Conservation (phyloP, 2,888 invertebrate genomes). For the Tromatobia lineatoria region DNA sequence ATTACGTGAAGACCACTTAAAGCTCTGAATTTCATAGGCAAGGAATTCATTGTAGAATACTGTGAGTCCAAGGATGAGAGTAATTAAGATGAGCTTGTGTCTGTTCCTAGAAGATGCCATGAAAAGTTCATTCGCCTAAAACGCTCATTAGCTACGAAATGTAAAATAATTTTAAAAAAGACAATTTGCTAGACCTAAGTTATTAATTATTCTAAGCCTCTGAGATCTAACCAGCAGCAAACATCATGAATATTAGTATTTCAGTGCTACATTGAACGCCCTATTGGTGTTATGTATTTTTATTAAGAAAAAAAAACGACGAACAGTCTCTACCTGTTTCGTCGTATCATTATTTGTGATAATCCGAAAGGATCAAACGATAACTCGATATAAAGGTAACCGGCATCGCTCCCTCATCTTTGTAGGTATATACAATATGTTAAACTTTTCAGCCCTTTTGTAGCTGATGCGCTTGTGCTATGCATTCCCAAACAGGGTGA, state of each 20-base stretch:
- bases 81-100: conserved; percentile 74
- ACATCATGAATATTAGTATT: background rate
- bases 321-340: conserved; percentile 61
- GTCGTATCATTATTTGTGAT: conserved; percentile 61
- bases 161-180: background rate
- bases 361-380: conserved; percentile 33
- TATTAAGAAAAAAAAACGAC: conserved; percentile 1
- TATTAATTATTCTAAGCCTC: conserved; percentile 7
- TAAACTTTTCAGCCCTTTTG: conserved; percentile 26
- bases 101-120: conserved; percentile 73
- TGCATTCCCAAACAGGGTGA: conserved; percentile 31
- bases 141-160: background rate
- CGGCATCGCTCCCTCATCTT: conserved; percentile 49
- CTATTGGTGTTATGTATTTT: background rate
- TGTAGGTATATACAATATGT: background rate
- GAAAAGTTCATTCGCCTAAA: background rate
- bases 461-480: conserved; percentile 36
- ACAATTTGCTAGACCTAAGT: background rate
- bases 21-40: conserved; percentile 86
- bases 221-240: background rate
- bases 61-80: conserved; percentile 72
- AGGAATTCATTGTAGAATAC: conserved; percentile 88
- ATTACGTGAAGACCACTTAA: conserved; percentile 85
- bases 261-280: background rate
- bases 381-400: conserved; percentile 26